Evolutionary conservation across 2,888 invertebrate species (phyloP).

Genomic region (Dasypogon diadema): DNA sequence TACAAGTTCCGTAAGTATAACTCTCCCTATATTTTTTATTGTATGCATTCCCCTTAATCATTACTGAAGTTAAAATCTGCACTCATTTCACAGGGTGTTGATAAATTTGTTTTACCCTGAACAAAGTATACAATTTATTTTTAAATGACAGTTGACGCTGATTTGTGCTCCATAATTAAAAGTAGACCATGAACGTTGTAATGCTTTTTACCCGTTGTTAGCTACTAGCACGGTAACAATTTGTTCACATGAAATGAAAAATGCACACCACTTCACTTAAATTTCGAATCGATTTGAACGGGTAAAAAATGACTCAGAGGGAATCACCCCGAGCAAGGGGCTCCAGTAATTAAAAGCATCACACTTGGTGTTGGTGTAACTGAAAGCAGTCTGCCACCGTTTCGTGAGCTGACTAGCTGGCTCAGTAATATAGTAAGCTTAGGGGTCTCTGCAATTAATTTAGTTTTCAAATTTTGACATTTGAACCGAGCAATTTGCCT

Average conservation of each 20-base stretch:
- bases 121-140: conserved; percentile 38
- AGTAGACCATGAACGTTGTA: background rate
- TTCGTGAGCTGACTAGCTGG: background rate
- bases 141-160: conserved; percentile 25
- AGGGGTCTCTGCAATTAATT: conserved; percentile 11
- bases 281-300: conserved; percentile 39
- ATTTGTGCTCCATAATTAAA: conserved; percentile 33
- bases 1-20: too few relatives aligned
- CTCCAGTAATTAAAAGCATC: conserved; percentile 42
- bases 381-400: background rate
- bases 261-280: conserved; percentile 25
- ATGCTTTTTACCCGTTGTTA: background rate
- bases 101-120: conserved; percentile 5
- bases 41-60: too few relatives aligned
- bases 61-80: too few relatives aligned
- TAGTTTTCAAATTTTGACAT: conserved; percentile 47
- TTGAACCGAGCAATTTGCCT: conserved; percentile 49
- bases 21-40: too few relatives aligned
- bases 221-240: background rate
- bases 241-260: conserved; percentile 3
- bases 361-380: background rate
- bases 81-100: background rate
- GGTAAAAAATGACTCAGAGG: conserved; percentile 7
- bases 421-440: background rate
- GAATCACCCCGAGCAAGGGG: conserved; percentile 15